Evolutionary conservation across 1,140 invertebrate species (phyloP).

Genomic region (Zaprionus camerounensis): DNA sequence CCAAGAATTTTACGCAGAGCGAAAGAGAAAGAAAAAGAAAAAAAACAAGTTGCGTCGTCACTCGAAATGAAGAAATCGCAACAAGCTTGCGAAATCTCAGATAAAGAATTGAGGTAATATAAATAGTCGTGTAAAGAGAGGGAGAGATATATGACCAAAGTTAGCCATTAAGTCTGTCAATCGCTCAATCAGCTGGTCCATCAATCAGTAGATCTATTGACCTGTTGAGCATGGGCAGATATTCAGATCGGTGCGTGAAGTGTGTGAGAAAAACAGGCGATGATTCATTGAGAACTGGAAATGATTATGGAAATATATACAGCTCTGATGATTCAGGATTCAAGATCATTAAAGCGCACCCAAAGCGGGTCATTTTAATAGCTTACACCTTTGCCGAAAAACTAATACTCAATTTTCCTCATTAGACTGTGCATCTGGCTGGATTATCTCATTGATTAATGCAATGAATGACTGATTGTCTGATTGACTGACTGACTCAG

Average conservation of each 20-base stretch:
- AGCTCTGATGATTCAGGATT: background rate
- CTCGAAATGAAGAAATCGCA: conserved; percentile 63
- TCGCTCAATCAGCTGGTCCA: conserved; percentile 5
- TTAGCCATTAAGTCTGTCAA: conserved; percentile 27
- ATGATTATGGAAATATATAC: background rate
- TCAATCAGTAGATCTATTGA: conserved; percentile 49
- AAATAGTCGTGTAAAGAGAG: conserved; percentile 66
- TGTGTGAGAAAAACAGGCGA: background rate
- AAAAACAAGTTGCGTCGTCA: conserved; percentile 37
- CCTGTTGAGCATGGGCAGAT: conserved; percentile 39
- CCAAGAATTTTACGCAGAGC: conserved; percentile 67
- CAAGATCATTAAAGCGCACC: background rate
- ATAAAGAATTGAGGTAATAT: conserved; percentile 75
- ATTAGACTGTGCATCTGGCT: conserved; percentile 2
- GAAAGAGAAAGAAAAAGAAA: background rate
- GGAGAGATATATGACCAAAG: conserved; percentile 44
- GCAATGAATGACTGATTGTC: conserved; percentile 5
- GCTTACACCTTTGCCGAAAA: background rate
- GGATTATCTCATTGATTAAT: conserved; percentile 16
- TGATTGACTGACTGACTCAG: conserved; percentile 38
- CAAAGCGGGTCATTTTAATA: background rate
- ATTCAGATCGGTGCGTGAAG: background rate
- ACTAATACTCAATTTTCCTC: background rate
- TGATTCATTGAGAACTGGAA: background rate
- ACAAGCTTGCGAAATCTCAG: conserved; percentile 71